phyloP scores from a whole-genome alignment of 2,113 vertebrate species.

The Thalassarche chlororhynchos region DNA sequence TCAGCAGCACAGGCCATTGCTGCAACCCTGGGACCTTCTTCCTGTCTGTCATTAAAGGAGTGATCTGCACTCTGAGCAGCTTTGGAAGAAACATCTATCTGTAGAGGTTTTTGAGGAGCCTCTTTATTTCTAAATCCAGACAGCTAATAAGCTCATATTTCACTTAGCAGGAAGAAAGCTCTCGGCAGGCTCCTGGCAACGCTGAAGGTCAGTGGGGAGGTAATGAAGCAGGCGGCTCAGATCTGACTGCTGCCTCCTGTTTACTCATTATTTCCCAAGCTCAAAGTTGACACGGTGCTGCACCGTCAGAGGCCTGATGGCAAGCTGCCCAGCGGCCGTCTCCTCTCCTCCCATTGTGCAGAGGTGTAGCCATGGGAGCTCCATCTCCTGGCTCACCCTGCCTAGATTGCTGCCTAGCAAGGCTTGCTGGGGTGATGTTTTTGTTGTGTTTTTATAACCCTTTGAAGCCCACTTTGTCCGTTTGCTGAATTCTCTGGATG shows the following conservation, averaged over 20 bases:
- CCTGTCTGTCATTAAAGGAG: neutral
- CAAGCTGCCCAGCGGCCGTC: neutral
- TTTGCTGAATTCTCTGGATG: neutral
- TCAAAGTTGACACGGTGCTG: neutral
- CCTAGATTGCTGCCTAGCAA: neutral
- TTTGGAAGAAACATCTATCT: neutral
- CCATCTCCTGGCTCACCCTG: neutral
- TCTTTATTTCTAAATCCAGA: neutral
- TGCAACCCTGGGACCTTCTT: neutral
- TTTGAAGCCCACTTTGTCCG: neutral
- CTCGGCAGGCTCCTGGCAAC: neutral
- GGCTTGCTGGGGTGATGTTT: neutral
- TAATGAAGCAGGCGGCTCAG: accelerated
- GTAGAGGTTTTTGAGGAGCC: neutral
- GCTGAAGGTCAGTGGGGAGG: neutral
- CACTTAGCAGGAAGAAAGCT: constrained; percentile 7
- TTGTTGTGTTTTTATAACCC: neutral
- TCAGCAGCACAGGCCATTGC: neutral
- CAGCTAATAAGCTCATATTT: neutral
- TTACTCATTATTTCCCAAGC: neutral
- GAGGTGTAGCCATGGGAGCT: neutral
- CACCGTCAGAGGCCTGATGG: neutral
- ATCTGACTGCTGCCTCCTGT: neutral
- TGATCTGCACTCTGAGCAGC: neutral
- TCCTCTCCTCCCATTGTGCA: neutral